Percentiles rank a stretch among this genome's conserved stretches.
Conservation (phyloP, 2,888 invertebrate genomes). For the Galerucella calmariensis region DNA sequence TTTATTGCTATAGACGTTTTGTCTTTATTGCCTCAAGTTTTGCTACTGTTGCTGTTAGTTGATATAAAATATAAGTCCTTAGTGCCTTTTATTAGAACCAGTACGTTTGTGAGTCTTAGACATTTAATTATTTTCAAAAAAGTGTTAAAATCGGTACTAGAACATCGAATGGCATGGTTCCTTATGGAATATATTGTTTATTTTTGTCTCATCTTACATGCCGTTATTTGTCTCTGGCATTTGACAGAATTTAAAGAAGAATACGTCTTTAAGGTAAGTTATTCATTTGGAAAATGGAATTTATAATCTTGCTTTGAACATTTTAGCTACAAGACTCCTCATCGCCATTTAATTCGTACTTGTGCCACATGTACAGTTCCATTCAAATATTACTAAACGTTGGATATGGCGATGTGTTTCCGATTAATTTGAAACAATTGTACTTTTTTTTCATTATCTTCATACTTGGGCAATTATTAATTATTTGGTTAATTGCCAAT, state of each 20-base stretch:
- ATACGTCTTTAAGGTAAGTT: constrained; percentile 28
- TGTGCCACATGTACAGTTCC: constrained; percentile 55
- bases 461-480: constrained; percentile 31
- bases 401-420: constrained; percentile 46
- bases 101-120: constrained; percentile 64
- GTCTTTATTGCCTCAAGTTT: constrained; percentile 33
- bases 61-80: constrained; percentile 22
- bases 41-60: constrained; percentile 24
- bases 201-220: constrained; percentile 66
- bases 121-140: constrained; percentile 65
- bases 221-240: constrained; percentile 67
- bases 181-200: constrained; percentile 66
- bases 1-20: constrained; percentile 39
- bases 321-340: neutral
- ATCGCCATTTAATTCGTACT: constrained; percentile 27
- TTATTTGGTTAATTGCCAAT: constrained; percentile 26
- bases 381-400: constrained; percentile 63
- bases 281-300: neutral
- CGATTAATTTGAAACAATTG: constrained; percentile 33
- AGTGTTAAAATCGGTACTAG: constrained; percentile 65
- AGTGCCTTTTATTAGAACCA: constrained; percentile 56
- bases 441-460: constrained; percentile 28
- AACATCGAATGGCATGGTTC: constrained; percentile 67
- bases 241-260: constrained; percentile 61
- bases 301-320: neutral